phyloP scores from a whole-genome alignment of 2,113 vertebrate species.

The Mormyrus iriodes region DNA sequence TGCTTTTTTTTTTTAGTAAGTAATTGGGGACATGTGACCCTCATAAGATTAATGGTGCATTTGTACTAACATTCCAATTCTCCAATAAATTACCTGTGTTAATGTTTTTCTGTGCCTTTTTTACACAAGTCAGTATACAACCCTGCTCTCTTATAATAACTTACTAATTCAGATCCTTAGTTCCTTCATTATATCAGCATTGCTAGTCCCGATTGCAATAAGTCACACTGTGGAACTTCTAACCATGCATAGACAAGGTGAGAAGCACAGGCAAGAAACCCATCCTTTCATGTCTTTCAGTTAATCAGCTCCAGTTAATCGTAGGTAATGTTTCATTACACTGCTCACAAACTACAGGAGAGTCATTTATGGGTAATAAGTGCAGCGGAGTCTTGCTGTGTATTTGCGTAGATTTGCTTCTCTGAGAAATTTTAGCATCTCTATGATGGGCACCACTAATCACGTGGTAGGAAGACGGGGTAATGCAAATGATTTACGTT shows the following conservation, averaged over 20 bases:
- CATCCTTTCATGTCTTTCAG: neutral
- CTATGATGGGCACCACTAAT: constrained; percentile 20
- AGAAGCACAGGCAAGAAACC: neutral
- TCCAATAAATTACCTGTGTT: neutral
- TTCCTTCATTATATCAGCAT: neutral
- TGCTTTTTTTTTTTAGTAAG: neutral
- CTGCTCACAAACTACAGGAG: constrained; percentile 26
- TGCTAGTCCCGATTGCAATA: neutral
- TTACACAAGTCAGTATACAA: neutral
- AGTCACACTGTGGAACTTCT: neutral
- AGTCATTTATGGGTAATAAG: constrained; percentile 35
- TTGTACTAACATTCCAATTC: neutral
- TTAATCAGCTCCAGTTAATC: constrained; percentile 18
- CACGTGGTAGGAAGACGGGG: neutral
- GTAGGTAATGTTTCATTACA: constrained; percentile 31
- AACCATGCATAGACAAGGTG: neutral
- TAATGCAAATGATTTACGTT: neutral
- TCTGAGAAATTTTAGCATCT: constrained; percentile 26
- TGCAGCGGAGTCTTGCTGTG: constrained; percentile 19
- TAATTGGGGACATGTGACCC: neutral
- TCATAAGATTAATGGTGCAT: neutral
- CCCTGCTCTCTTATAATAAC: neutral
- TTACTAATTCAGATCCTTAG: neutral
- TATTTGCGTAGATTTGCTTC: constrained; percentile 25
- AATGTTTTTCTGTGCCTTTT: neutral